Evolutionary conservation across 1,140 invertebrate species (phyloP).

Genomic region (Bombus terrestris): DNA sequence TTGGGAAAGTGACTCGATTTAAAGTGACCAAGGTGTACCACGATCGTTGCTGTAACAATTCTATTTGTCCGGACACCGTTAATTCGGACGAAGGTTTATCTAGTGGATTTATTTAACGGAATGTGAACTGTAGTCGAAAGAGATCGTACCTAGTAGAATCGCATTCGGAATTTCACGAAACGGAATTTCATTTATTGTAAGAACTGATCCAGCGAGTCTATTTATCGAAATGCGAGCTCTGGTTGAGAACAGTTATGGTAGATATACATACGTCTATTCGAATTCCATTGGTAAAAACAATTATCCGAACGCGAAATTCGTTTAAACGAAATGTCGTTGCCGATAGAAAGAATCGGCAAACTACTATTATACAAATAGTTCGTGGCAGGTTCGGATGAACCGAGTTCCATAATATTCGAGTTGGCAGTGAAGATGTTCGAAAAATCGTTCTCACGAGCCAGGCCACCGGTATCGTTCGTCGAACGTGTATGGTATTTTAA

Average conservation of each 20-base stretch:
- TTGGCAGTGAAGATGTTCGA: background rate
- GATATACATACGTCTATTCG: background rate
- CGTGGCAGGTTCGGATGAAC: background rate
- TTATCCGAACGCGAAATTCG: background rate
- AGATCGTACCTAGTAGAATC: no score
- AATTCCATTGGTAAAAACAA: background rate
- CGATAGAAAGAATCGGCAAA: no score
- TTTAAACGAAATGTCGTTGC: no score
- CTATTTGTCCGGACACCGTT: background rate
- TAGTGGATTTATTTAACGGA: background rate
- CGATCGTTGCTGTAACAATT: background rate
- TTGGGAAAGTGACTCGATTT: constrained; percentile 5
- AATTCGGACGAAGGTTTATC: background rate
- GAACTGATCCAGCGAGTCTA: background rate
- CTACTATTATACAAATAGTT: no score
- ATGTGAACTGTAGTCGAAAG: background rate
- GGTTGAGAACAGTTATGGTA: background rate
- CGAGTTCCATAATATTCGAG: background rate
- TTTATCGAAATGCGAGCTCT: background rate
- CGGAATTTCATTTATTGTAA: background rate
- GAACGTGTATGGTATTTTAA: background rate
- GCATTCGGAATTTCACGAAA: no score
- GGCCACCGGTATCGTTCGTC: background rate
- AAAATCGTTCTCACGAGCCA: background rate
- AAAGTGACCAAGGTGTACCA: background rate